Base-by-base conservation (phyloP, 92 coral and sea anemone species). In the Galaxea fascicularis region DNA sequence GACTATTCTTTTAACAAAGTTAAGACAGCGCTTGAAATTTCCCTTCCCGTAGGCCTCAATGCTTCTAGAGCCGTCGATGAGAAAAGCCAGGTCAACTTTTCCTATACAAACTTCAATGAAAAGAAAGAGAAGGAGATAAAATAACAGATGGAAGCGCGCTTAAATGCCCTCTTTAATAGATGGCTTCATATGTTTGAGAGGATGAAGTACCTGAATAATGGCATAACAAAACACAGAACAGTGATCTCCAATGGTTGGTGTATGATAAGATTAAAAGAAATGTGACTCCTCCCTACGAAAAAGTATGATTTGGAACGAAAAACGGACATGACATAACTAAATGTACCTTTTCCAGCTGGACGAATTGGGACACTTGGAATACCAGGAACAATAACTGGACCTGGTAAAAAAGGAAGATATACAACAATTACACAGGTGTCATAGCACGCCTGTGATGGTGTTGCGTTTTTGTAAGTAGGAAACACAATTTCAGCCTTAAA, bases 41-140 rank as follows among this genome's bases (percentile, higher is more conserved):
- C 93, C 93, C 56, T 53, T 78, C 56, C 95, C 96, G 21, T 78
- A 82, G 0, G 60, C 72, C 63, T 95, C 95, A 12, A 95, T 86
- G 79, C 96, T 93, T 53, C 98, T 93, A 27, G 98, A 95, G 3
- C 96, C 96, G 62, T 87, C 93, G 76, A 90, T 62, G 81, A 90
- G 49, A 78, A 90, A 86, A 8, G 62, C 87, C 51, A 90, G 46
- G 53, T 90, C 93, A 24, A 90, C 57, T 28, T 86, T 87, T 51
- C 70, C 76, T 16, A 51, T 56, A 45, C 93, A 90, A 57, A 90
- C 93, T 90, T 64, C 24, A 86, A 67, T n/a, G 28, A 14, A 64
- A 69, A 28, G 45, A 24, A 64, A 65, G 60, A 80, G 46, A 65
- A 51, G 41, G 41, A 35, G 41, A 35, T 35, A 35, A 35, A 6